These are phyloP conservation scores for Coptotermes formosanus DNA, from an alignment of 1,140 invertebrate genomes.

Conservation along the genomic window DNA sequence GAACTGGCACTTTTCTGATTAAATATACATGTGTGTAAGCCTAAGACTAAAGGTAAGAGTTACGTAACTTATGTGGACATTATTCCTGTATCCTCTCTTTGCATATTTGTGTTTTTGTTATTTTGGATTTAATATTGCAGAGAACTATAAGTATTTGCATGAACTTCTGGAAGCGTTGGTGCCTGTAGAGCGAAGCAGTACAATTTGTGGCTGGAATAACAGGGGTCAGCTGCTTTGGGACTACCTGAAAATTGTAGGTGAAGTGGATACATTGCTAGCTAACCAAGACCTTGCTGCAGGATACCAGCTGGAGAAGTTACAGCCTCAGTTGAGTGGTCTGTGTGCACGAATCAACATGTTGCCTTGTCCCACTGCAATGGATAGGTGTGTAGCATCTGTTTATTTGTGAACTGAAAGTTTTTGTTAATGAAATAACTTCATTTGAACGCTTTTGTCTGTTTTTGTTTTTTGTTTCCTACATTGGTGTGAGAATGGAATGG, in stretches of 20 bases:
- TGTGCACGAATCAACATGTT: constrained; percentile 62
- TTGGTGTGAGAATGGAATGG: neutral
- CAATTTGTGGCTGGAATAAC: constrained; percentile 57
- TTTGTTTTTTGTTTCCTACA: neutral
- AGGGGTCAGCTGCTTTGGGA: constrained; percentile 67
- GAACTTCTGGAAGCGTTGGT: constrained; percentile 54
- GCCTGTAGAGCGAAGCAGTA: constrained; percentile 45
- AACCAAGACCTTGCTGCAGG: constrained; percentile 48
- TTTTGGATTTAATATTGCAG: constrained; percentile 47
- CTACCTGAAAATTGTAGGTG: constrained; percentile 61
- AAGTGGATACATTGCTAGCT: constrained; percentile 52
- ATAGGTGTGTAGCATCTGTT: constrained; percentile 48
- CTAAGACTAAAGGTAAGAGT: too few species aligned
- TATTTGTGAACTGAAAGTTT: too few species aligned
- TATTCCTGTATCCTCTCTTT: too few species aligned
- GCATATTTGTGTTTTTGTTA: too few species aligned
- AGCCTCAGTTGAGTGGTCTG: constrained; percentile 60
- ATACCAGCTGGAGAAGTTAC: constrained; percentile 61
- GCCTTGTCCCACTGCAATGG: constrained; percentile 61
- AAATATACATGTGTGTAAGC: too few species aligned
- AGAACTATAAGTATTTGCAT: constrained; percentile 64
- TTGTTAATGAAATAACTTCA: too few species aligned
- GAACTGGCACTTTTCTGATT: too few species aligned
- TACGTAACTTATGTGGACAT: too few species aligned
- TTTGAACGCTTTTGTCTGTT: neutral